A percentile compares a stretch with the other conserved stretches of the same genome.
Conservation (phyloP, 2,113 vertebrate genomes). For the Lophochroa leadbeateri region DNA sequence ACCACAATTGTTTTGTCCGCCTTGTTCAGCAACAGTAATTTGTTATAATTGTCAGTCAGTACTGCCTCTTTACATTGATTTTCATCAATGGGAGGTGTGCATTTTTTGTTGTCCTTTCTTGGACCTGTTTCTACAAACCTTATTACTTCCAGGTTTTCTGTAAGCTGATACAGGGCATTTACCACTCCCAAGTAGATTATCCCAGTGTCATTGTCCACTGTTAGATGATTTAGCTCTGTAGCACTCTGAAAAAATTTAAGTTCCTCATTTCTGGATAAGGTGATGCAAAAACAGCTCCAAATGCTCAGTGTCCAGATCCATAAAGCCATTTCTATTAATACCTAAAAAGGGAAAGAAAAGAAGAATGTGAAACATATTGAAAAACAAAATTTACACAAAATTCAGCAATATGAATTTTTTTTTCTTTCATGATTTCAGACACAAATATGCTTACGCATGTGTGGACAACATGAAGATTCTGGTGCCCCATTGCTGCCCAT, state of each 20-base stretch:
- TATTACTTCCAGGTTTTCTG: conserved; percentile 65
- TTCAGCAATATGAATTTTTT: not conserved
- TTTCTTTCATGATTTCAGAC: not conserved
- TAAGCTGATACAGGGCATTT: conserved; percentile 88
- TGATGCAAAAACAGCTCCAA: conserved; percentile 43
- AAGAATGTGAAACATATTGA: not conserved
- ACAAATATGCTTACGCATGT: not conserved
- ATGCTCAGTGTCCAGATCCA: conserved; percentile 68
- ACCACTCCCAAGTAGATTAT: conserved; percentile 89
- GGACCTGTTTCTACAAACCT: conserved; percentile 77
- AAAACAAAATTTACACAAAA: not conserved
- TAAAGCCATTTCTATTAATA: conserved; percentile 72
- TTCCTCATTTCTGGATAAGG: conserved; percentile 55
- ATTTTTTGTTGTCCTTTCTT: conserved; percentile 81
- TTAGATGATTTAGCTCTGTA: conserved; percentile 87
- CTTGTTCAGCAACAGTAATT: conserved; percentile 86
- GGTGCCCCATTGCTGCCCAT: too few relatives aligned
- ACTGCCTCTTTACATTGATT: conserved; percentile 80
- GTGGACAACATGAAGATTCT: not conserved
- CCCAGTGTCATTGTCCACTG: conserved; percentile 78
- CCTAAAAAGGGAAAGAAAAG: conserved; percentile 33
- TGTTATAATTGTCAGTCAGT: conserved; percentile 86
- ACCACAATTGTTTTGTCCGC: conserved; percentile 77
- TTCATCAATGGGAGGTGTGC: conserved; percentile 89
- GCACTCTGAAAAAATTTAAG: conserved; percentile 65